These are phyloP conservation scores for Polymixis lichenea DNA, from an alignment of 2,888 invertebrate genomes.

Conservation along the genomic window DNA sequence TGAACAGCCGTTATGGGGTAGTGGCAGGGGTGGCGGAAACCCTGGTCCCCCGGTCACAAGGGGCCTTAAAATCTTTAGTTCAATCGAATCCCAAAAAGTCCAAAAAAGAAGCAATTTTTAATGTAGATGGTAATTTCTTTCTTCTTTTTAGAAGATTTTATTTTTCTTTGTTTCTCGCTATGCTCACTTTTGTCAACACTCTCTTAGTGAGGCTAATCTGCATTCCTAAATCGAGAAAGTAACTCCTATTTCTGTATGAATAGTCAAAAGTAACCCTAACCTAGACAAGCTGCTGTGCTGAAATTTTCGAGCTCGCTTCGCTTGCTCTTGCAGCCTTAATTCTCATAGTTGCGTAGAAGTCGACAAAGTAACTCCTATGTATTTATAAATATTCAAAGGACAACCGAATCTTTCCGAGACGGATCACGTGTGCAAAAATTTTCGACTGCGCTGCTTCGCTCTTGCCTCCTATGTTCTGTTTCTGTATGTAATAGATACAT, in stretches of 20 bases:
- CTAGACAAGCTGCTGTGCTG: neutral
- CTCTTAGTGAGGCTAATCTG: neutral
- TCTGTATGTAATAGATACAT: too few species aligned
- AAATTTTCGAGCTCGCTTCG: neutral
- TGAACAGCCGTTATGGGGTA: too few species aligned
- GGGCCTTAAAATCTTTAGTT: neutral
- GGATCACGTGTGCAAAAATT: too few species aligned
- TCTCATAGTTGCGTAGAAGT: too few species aligned
- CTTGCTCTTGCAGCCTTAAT: too few species aligned
- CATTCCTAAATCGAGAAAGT: neutral
- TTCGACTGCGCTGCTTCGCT: too few species aligned
- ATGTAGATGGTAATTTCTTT: too few species aligned
- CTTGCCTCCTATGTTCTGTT: too few species aligned
- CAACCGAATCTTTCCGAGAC: too few species aligned
- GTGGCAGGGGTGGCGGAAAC: neutral
- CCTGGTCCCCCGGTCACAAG: neutral
- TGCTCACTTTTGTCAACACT: neutral
- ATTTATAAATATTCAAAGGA: too few species aligned
- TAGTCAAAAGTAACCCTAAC: neutral
- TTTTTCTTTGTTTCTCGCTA: neutral
- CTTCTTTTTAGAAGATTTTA: too few species aligned
- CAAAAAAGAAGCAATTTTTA: neutral
- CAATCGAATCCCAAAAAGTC: neutral
- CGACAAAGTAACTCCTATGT: too few species aligned
- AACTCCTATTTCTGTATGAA: neutral